Percentiles rank a stretch among this genome's conserved stretches.
These are phyloP conservation scores for Tinea trinotella DNA, from an alignment of 2,888 invertebrate genomes.

Conservation along the genomic window DNA sequence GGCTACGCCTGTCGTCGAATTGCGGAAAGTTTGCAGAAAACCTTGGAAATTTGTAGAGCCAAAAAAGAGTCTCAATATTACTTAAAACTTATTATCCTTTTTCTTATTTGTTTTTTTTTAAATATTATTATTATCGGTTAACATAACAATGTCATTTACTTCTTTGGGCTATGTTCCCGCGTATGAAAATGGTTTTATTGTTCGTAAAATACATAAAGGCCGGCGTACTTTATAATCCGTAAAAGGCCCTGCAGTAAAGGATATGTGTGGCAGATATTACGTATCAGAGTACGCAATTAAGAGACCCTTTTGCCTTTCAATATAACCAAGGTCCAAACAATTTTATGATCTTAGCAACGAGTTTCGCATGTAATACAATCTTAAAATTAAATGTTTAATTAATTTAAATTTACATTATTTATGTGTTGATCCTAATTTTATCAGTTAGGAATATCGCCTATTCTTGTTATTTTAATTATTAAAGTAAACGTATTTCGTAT, in stretches of 20 bases:
- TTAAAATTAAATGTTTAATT: not conserved
- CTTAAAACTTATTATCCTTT: no score
- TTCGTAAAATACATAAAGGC: constrained; percentile 12
- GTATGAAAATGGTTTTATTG: constrained; percentile 16
- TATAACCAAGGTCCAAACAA: constrained; percentile 16
- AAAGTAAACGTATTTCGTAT: no score
- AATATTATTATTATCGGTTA: not conserved
- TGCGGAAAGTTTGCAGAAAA: no score
- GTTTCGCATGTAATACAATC: not conserved
- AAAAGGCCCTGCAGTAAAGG: constrained; percentile 13
- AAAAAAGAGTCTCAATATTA: no score
- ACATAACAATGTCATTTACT: not conserved
- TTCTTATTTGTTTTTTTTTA: not conserved
- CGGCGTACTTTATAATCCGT: constrained; percentile 14
- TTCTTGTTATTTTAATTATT: no score
- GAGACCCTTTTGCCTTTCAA: constrained; percentile 17
- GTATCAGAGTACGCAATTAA: constrained; percentile 12
- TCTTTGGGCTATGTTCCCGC: not conserved
- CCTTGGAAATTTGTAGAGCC: no score
- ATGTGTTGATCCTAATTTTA: no score
- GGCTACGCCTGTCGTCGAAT: no score
- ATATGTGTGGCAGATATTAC: constrained; percentile 10
- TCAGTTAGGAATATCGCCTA: no score
- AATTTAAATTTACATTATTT: not conserved
- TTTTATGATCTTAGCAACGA: constrained; percentile 12